Evolutionary conservation across 2,113 vertebrate genomes (phyloP).

Genomic region (Albula goreensis): DNA sequence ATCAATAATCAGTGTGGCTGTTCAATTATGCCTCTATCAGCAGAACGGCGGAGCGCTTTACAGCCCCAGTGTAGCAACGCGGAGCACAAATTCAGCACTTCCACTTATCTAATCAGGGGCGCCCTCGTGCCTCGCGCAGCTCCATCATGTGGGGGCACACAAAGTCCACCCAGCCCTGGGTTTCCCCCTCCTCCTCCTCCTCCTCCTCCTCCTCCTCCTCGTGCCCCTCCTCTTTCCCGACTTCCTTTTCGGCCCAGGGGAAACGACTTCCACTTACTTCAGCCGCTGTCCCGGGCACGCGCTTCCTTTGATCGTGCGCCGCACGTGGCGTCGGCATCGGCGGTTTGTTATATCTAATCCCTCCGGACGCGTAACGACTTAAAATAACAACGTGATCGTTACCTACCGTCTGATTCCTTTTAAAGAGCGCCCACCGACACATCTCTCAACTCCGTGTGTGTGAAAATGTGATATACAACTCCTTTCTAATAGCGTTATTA

Average conservation of each 20-base stretch:
- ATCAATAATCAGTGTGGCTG: slow-evolving; percentile 69
- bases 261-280: background rate
- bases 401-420: background rate
- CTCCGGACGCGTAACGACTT: background rate
- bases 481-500: slow-evolving; percentile 70
- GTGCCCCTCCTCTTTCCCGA: too few relatives aligned
- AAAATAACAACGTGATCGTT: background rate
- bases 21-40: slow-evolving; percentile 71
- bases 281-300: background rate
- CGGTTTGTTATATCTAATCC: background rate
- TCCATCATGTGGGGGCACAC: slow-evolving; percentile 37
- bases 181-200: background rate
- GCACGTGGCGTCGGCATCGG: background rate
- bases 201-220: background rate
- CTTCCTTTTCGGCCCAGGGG: background rate
- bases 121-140: slow-evolving; percentile 46
- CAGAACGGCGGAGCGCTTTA: slow-evolving; percentile 59
- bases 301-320: background rate
- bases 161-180: background rate
- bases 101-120: slow-evolving; percentile 71
- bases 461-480: slow-evolving; percentile 38
- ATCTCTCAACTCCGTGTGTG: background rate
- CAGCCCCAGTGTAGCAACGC: slow-evolving; percentile 48
- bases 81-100: slow-evolving; percentile 72
- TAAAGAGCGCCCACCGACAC: background rate